These are phyloP conservation scores for Cheilosia vulpina DNA, from an alignment of 2,888 invertebrate species.

Conservation along the genomic window DNA sequence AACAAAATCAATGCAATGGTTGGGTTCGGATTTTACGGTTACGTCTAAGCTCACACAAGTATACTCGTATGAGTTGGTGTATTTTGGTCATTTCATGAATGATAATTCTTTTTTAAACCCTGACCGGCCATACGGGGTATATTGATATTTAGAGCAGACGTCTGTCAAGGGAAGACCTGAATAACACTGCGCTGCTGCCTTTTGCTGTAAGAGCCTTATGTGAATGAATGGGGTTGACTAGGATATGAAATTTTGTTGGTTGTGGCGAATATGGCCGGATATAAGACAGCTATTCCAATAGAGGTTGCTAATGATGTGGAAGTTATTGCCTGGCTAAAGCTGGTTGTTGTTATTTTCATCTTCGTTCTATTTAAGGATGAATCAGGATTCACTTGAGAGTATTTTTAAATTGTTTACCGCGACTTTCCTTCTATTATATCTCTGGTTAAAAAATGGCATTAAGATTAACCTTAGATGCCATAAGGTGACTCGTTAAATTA, in stretches of 20 bases:
- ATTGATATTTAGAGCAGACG: conserved; percentile 27
- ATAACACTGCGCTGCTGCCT: background rate
- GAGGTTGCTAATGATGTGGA: conserved; percentile 36
- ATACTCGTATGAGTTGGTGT: background rate
- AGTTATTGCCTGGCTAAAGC: conserved; percentile 22
- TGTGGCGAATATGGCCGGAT: background rate
- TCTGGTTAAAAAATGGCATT: too few relatives aligned
- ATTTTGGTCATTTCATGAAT: conserved; percentile 22
- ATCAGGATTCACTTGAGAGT: conserved; percentile 36
- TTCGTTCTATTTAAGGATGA: conserved; percentile 23
- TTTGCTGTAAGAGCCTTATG: background rate
- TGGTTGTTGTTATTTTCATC: background rate
- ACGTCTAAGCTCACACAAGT: conserved; percentile 3
- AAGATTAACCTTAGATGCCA: too few relatives aligned
- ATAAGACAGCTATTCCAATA: background rate
- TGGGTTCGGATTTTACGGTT: conserved; percentile 47
- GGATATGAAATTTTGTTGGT: conserved; percentile 26
- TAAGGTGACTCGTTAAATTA: too few relatives aligned
- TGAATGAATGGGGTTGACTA: conserved; percentile 11
- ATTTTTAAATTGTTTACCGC: too few relatives aligned
- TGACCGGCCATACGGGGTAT: background rate
- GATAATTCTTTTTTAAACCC: background rate
- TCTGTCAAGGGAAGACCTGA: conserved; percentile 20
- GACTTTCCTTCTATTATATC: too few relatives aligned
- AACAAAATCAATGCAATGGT: conserved; percentile 58